Percentiles rank a stretch among this genome's conserved stretches.
These are phyloP conservation scores for Drosophila pruinosa DNA, from an alignment of 1,140 invertebrate species.

Conservation along the genomic window DNA sequence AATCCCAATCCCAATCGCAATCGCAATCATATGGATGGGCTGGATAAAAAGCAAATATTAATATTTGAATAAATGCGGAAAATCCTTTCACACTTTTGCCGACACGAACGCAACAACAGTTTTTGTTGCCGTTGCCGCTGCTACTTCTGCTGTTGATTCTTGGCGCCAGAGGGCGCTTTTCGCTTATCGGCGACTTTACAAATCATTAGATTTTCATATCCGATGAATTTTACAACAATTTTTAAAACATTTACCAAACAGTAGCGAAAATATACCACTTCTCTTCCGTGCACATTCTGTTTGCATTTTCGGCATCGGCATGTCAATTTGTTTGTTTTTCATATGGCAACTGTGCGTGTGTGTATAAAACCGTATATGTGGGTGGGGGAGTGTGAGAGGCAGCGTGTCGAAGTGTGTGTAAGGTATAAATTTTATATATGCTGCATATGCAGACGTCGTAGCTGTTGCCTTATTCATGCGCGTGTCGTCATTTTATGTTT, in stretches of 20 bases:
- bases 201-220: slow-evolving; percentile 82
- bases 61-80: slow-evolving; percentile 73
- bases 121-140: slow-evolving; percentile 21
- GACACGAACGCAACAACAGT: slow-evolving; percentile 25
- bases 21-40: slow-evolving; percentile 39
- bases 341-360: slow-evolving; percentile 10
- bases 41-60: slow-evolving; percentile 64
- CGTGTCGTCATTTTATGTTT: slow-evolving; percentile 75
- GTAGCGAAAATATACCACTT: slow-evolving; percentile 28
- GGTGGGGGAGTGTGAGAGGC: background rate
- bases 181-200: slow-evolving; percentile 77
- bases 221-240: slow-evolving; percentile 81
- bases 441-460: slow-evolving; percentile 36
- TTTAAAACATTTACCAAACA: slow-evolving; percentile 55
- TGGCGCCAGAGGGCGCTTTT: slow-evolving; percentile 40
- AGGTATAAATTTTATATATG: slow-evolving; percentile 40
- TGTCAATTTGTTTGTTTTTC: slow-evolving; percentile 73
- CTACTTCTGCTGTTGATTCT: slow-evolving; percentile 13
- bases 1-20: slow-evolving; percentile 32
- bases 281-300: slow-evolving; percentile 27
- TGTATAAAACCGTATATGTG: background rate
- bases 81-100: slow-evolving; percentile 64
- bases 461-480: slow-evolving; percentile 52
- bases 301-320: slow-evolving; percentile 66
- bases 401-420: slow-evolving; percentile 11